A percentile compares a stretch with the other conserved stretches of the same genome.
These are phyloP conservation scores for Trichogramma dendrolimi DNA, from an alignment of 2,888 invertebrate genomes.

Conservation along the genomic window DNA sequence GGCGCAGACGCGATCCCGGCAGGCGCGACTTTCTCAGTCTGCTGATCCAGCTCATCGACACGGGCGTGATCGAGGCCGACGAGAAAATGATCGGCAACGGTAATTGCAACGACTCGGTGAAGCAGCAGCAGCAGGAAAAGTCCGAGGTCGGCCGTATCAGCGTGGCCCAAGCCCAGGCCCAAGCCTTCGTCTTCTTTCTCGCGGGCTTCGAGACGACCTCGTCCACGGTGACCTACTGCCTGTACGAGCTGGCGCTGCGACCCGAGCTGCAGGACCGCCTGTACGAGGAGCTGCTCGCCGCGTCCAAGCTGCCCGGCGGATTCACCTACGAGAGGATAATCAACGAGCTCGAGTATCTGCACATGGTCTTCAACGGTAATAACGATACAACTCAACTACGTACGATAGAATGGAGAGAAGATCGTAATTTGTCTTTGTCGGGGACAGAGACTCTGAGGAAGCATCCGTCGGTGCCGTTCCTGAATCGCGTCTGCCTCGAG, in stretches of 20 bases:
- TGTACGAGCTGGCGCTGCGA: slow-evolving; percentile 52
- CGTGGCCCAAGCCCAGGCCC: slow-evolving; percentile 50
- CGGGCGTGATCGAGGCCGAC: background rate
- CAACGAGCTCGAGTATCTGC: slow-evolving; percentile 53
- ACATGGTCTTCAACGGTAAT: slow-evolving; percentile 50
- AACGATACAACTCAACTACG: slow-evolving; percentile 2
- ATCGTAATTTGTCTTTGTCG: background rate
- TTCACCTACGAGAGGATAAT: slow-evolving; percentile 50
- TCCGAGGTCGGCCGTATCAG: slow-evolving; percentile 35
- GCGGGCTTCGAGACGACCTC: slow-evolving; percentile 58
- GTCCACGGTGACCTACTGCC: slow-evolving; percentile 52
- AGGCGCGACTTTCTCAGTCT: slow-evolving; percentile 42
- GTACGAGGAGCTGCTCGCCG: slow-evolving; percentile 46
- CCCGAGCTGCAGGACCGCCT: slow-evolving; percentile 50
- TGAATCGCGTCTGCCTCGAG: slow-evolving; percentile 42
- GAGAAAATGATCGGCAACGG: background rate
- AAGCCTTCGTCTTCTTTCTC: slow-evolving; percentile 53
- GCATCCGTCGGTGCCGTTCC: slow-evolving; percentile 41
- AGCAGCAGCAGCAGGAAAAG: background rate
- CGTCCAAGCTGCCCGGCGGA: slow-evolving; percentile 41
- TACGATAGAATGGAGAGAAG: slow-evolving; percentile 1
- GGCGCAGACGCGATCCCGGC: slow-evolving; percentile 36
- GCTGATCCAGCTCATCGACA: slow-evolving; percentile 37
- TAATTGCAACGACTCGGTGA: slow-evolving; percentile 12
- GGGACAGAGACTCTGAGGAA: slow-evolving; percentile 40